Conservation (phyloP, 1,140 invertebrate genomes). For the Littorina saxatilis region DNA sequence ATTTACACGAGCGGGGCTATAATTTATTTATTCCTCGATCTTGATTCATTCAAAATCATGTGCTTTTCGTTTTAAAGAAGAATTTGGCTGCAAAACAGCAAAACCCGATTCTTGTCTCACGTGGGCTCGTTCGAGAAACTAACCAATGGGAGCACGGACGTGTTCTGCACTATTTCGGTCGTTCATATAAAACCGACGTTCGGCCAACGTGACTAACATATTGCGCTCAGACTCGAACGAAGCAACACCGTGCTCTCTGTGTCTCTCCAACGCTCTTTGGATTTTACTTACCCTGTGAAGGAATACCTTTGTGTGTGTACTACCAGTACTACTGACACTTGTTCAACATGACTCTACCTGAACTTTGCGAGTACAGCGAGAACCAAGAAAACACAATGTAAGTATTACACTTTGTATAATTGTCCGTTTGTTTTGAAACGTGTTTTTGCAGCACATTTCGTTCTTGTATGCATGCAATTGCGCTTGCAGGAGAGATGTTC, state of each 20-base stretch:
- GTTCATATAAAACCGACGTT: slow-evolving; percentile 1
- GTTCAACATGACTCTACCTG: slow-evolving; percentile 27
- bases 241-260: not conserved
- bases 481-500: too few species aligned
- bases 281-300: not conserved
- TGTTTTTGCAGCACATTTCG: too few species aligned
- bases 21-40: too few species aligned
- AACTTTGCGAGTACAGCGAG: slow-evolving; percentile 14
- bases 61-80: too few species aligned
- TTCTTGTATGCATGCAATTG: too few species aligned
- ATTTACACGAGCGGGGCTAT: too few species aligned
- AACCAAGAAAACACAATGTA: not conserved
- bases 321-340: not conserved
- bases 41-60: too few species aligned
- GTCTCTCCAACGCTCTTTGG: not conserved
- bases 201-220: not conserved
- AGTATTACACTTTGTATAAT: too few species aligned
- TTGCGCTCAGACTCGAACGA: not conserved
- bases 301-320: not conserved
- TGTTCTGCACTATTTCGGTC: slow-evolving; percentile 16
- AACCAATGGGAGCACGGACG: not conserved
- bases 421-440: too few species aligned
- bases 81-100: not conserved
- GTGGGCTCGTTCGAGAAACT: not conserved
- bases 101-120: not conserved